Percentiles rank a stretch among this genome's conserved stretches.
Conservation (phyloP, 2,888 invertebrate genomes). For the Trissolcus brochymenae region DNA sequence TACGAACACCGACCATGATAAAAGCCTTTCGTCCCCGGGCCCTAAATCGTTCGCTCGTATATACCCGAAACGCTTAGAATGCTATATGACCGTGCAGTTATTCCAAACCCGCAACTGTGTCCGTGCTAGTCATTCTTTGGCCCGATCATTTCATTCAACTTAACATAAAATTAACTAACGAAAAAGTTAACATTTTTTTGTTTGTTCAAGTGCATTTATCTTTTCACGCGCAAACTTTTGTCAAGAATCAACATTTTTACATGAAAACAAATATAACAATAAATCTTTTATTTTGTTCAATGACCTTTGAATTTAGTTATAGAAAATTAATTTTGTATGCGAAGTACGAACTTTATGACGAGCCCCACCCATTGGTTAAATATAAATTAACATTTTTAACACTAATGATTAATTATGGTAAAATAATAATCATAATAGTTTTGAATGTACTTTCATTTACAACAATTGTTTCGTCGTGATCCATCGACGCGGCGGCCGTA, state of each 20-base stretch:
- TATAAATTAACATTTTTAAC: background rate
- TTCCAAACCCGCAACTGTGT: constrained; percentile 23
- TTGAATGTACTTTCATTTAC: constrained; percentile 46
- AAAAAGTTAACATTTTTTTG: no score
- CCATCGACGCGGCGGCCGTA: constrained; percentile 25
- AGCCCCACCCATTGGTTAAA: background rate
- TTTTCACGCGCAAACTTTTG: no score
- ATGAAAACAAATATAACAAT: no score
- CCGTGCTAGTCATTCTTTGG: constrained; percentile 12
- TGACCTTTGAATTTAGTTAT: no score
- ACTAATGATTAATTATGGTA: background rate
- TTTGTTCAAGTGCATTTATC: no score
- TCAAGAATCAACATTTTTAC: no score
- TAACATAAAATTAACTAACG: no score
- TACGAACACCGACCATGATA: constrained; percentile 62
- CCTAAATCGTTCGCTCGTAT: constrained; percentile 55
- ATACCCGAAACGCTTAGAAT: constrained; percentile 57
- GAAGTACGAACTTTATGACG: no score
- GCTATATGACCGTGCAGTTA: constrained; percentile 55
- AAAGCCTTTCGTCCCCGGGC: constrained; percentile 51
- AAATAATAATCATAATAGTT: constrained; percentile 54
- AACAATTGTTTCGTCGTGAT: constrained; percentile 51
- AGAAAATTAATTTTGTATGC: no score
- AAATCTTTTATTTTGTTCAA: no score
- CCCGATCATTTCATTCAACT: background rate